phyloP scores from a whole-genome alignment of 2,113 vertebrate genomes.

The Acinonyx jubatus region DNA sequence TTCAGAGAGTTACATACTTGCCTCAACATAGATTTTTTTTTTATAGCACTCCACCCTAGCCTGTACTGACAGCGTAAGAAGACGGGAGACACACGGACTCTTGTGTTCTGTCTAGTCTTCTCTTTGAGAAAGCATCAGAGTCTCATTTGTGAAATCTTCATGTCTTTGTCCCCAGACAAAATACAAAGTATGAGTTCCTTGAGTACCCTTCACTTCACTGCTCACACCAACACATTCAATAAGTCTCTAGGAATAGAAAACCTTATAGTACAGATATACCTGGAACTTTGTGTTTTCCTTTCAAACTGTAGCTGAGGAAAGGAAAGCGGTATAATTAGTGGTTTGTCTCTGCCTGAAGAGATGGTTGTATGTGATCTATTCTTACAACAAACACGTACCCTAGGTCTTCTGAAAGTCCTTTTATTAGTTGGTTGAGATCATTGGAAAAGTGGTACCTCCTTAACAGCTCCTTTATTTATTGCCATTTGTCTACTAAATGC shows the following conservation, averaged over 20 bases:
- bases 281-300: slow-evolving; percentile 26
- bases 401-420: neutral
- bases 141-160: neutral
- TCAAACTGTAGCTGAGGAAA: neutral
- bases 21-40: neutral
- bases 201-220: neutral
- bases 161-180: slow-evolving; percentile 21
- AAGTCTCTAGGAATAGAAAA: neutral
- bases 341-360: neutral
- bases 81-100: neutral
- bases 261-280: neutral
- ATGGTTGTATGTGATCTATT: neutral
- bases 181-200: neutral
- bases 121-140: neutral
- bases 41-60: neutral
- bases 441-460: neutral
- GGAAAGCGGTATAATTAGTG: neutral
- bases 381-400: neutral
- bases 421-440: neutral
- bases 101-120: neutral
- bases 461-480: slow-evolving; percentile 4
- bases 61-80: neutral
- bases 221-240: neutral
- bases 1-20: neutral
- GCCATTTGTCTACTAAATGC: neutral